These are phyloP conservation scores for Hypselothyrea guttata DNA, from an alignment of 2,888 invertebrate genomes.

Conservation along the genomic window DNA sequence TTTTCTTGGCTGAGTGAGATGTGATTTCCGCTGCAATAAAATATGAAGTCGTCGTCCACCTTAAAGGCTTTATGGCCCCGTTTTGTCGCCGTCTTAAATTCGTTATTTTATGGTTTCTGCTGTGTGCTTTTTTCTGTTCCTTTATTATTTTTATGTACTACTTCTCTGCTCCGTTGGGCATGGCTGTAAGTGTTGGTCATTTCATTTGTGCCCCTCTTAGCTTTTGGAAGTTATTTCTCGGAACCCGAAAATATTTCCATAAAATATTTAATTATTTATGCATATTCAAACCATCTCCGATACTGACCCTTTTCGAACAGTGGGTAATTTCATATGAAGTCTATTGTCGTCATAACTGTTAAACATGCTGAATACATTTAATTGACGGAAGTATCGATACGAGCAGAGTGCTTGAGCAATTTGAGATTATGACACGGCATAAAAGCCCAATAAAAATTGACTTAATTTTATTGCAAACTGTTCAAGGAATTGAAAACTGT, in stretches of 20 bases:
- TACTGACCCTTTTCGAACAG: constrained; percentile 19
- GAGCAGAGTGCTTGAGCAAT: too few relatives aligned
- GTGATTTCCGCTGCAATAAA: constrained; percentile 73
- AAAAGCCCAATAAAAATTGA: background rate
- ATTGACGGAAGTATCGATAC: too few relatives aligned
- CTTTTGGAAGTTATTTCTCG: constrained; percentile 20
- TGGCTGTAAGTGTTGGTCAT: constrained; percentile 38
- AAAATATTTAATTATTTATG: constrained; percentile 72
- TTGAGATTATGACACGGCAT: too few relatives aligned
- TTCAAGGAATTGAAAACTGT: too few relatives aligned
- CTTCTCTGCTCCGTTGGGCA: constrained; percentile 14
- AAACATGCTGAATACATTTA: constrained; percentile 16
- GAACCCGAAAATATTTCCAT: constrained; percentile 53
- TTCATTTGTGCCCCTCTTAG: constrained; percentile 27
- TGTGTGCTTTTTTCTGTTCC: constrained; percentile 4
- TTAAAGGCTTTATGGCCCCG: constrained; percentile 67
- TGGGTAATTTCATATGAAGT: constrained; percentile 11
- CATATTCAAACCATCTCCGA: constrained; percentile 30
- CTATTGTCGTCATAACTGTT: constrained; percentile 34
- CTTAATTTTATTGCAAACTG: background rate
- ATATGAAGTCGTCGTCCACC: constrained; percentile 62
- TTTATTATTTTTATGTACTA: constrained; percentile 53
- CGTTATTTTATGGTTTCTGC: constrained; percentile 63
- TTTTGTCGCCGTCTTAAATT: constrained; percentile 53
- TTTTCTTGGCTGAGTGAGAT: constrained; percentile 40